These are phyloP conservation scores for Cyanocitta stelleri DNA, from an alignment of 2,113 vertebrate genomes.

Conservation along the genomic window DNA sequence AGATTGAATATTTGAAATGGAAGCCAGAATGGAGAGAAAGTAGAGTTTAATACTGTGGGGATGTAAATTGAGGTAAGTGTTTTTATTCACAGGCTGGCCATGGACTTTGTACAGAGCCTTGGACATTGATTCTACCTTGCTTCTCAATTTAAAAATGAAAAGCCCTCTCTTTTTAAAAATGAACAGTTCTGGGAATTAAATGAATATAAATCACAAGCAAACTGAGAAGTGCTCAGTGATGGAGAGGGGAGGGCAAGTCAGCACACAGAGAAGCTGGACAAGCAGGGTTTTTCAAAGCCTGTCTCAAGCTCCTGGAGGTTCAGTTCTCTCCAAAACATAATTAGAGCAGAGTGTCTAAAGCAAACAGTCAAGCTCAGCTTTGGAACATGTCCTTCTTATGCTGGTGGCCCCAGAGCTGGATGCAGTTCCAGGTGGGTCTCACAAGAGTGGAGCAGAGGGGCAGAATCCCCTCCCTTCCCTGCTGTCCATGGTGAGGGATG, in stretches of 20 bases:
- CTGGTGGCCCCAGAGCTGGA: not conserved
- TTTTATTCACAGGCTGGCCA: not conserved
- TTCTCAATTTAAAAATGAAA: not conserved
- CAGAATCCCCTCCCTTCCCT: not conserved
- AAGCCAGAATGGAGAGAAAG: not conserved
- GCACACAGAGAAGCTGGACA: not conserved
- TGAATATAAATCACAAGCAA: not conserved
- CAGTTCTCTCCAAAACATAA: not conserved
- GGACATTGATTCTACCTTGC: not conserved
- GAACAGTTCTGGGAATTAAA: not conserved
- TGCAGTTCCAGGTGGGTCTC: not conserved
- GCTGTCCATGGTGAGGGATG: not conserved
- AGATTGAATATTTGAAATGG: not conserved
- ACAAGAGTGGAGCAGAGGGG: not conserved
- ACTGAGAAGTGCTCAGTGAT: not conserved
- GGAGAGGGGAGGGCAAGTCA: not conserved
- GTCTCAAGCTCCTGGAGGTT: not conserved
- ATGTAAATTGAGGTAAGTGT: not conserved
- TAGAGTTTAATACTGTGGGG: not conserved
- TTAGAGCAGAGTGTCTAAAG: not conserved
- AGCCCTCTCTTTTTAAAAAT: not conserved
- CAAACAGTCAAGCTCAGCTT: not conserved
- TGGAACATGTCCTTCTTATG: not conserved
- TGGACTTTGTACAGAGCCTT: not conserved
- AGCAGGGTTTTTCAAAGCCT: not conserved